Base-by-base conservation (phyloP, 2,888 invertebrate species). In the Mythimna impura region DNA sequence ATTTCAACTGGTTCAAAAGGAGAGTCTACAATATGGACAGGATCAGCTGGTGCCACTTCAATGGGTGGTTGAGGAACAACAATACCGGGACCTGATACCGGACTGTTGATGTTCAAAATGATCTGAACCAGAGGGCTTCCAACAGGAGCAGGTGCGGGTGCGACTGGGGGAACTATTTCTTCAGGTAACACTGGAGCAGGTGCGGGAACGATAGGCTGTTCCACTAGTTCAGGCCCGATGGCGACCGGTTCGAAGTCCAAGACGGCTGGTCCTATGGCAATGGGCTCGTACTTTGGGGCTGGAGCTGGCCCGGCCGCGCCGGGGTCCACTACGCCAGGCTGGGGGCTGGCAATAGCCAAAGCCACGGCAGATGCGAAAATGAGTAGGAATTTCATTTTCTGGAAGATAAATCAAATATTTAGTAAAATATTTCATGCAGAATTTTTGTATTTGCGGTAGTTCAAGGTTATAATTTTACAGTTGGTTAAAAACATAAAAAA, bases 381-480 rank as follows among this genome's bases (percentile, higher is more conserved):
- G 71, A 91, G 76, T 83, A 91, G 83, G 75, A 82, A 86, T 68
- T 89, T 89, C 91, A 91, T 91, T 60, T 86, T 62, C 89, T 87
- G 79, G 6, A 76, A 71, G 0, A 60, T 1, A 75, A 66, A 34
- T 1, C 1, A 6, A 7, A 52, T 8, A 8, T 0, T 52, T 50
- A 47, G 47, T 47, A 17, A 47, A 47, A 20, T 47, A 47, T 20
- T 1, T 47, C 47, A 47, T 43, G 14, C 14, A 1, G 40, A 10
- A 40, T 40, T 40, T 43, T 43, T 14, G 43, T 43, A 43, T 0
- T 12, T 2, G 10, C 14, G 14, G 5, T 4, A 4, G 9, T 47
- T 47, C 5, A 6, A 7, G 2, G 7, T 47, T 47, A 4, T 7
- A 47, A 47, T 47, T 47, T 47, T 47, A 47, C 5, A 17, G 1